Evolutionary conservation across 2,888 invertebrate genomes (phyloP).

Genomic region (Aplocera efformata): DNA sequence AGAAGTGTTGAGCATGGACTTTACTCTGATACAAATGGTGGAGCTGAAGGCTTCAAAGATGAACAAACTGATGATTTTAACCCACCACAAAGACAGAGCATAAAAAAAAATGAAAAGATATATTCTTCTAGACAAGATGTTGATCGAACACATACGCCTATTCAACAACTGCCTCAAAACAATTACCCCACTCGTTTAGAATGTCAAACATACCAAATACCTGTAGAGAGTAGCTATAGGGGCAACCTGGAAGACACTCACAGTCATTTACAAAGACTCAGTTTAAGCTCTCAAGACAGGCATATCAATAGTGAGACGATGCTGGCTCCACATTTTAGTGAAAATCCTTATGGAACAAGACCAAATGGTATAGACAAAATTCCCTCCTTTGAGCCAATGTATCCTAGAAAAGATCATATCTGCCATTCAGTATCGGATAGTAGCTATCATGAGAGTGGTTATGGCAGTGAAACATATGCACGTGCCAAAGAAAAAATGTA

Average conservation of each 20-base stretch:
- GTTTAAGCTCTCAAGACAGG: constrained; percentile 64
- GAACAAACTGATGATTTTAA: constrained; percentile 53
- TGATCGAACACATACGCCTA: constrained; percentile 47
- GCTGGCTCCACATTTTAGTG: constrained; percentile 58
- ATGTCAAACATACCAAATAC: constrained; percentile 49
- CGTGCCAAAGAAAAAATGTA: constrained; percentile 68
- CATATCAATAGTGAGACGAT: constrained; percentile 59
- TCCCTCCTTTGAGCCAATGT: constrained; percentile 56
- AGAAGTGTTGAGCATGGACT: constrained; percentile 76
- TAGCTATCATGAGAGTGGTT: constrained; percentile 64
- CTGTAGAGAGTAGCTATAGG: constrained; percentile 56
- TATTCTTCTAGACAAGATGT: constrained; percentile 62
- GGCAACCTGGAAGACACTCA: constrained; percentile 57
- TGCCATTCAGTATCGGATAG: constrained; percentile 56
- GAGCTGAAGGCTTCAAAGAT: constrained; percentile 51
- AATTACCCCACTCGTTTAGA: constrained; percentile 54
- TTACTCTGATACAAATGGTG: constrained; percentile 65
- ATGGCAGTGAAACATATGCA: constrained; percentile 60
- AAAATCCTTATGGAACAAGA: constrained; percentile 51
- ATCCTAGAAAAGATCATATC: constrained; percentile 59
- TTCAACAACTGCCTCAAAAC: constrained; percentile 49
- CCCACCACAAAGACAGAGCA: constrained; percentile 46
- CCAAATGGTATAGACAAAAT: constrained; percentile 52
- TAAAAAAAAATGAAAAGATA: constrained; percentile 55
- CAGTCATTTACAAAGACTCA: constrained; percentile 63